Conservation (phyloP, 2,113 vertebrate genomes). For the Baryphthengus martii region DNA sequence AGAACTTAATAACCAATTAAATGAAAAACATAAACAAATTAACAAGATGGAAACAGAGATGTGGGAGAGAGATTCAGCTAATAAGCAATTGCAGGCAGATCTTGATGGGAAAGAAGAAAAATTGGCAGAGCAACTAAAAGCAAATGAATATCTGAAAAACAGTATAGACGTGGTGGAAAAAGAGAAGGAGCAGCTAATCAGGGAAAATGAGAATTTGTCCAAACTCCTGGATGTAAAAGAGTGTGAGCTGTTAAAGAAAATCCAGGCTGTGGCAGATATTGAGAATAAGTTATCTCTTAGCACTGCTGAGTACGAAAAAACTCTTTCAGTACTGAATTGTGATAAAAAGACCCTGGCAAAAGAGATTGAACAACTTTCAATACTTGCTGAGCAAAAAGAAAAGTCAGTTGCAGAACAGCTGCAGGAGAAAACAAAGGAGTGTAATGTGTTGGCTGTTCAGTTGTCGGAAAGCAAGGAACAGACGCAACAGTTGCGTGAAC, state of each 20-base stretch:
- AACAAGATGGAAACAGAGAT: slow-evolving; percentile 62
- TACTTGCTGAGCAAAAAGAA: slow-evolving; percentile 67
- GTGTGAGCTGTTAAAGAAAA: slow-evolving; percentile 46
- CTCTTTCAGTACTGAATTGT: slow-evolving; percentile 53
- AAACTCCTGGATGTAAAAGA: slow-evolving; percentile 58
- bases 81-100: slow-evolving; percentile 65
- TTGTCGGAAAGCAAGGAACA: slow-evolving; percentile 70
- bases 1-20: slow-evolving; percentile 72
- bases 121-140: slow-evolving; percentile 63
- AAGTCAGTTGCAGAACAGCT: slow-evolving; percentile 65
- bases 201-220: slow-evolving; percentile 72
- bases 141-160: slow-evolving; percentile 54
- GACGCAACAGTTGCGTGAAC: slow-evolving; percentile 57
- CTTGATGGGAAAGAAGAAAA: slow-evolving; percentile 64
- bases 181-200: slow-evolving; percentile 62
- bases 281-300: slow-evolving; percentile 62
- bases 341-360: slow-evolving; percentile 72
- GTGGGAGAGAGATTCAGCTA: slow-evolving; percentile 53
- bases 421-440: slow-evolving; percentile 76
- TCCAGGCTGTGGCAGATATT: slow-evolving; percentile 58
- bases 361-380: slow-evolving; percentile 63
- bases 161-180: slow-evolving; percentile 47
- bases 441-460: slow-evolving; percentile 52
- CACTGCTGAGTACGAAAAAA: slow-evolving; percentile 57
- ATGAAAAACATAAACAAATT: slow-evolving; percentile 66